A percentile compares a stretch with the other conserved stretches of the same genome.
Conservation (phyloP, 2,797 vertebrate genomes). For the Valencia hispanica region DNA sequence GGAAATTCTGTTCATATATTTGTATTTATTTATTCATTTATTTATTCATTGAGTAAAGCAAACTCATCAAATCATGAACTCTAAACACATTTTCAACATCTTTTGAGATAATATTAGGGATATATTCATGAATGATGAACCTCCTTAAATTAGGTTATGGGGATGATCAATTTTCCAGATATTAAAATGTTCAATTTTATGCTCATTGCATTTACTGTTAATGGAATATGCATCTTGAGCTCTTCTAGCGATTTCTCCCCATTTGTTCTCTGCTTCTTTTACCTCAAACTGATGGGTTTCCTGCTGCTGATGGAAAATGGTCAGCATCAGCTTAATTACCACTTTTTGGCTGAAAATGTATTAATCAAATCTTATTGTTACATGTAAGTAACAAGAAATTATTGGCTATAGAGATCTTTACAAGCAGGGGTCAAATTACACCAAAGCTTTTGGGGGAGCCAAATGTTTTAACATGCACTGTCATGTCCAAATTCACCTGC, state of each 20-base stretch:
- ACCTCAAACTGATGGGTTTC: neutral
- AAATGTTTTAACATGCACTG: no score
- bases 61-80: constrained; percentile 49
- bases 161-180: constrained; percentile 11
- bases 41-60: constrained; percentile 19
- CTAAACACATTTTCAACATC: constrained; percentile 41
- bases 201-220: neutral
- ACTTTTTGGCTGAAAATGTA: neutral
- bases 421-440: no score
- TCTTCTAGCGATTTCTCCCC: neutral
- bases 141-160: constrained; percentile 11
- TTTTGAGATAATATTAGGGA: constrained; percentile 35
- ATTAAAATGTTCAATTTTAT: constrained; percentile 9
- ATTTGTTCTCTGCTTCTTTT: neutral
- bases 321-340: constrained; percentile 2
- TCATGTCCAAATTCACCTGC: no score
- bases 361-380: neutral
- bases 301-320: neutral
- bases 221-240: neutral
- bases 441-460: no score
- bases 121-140: constrained; percentile 20
- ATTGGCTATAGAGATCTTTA: neutral
- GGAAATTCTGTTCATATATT: constrained; percentile 49
- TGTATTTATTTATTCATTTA: no score
- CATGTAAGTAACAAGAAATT: neutral